Conservation (phyloP, 30 jellyfish, hydroid and myxozoan species). For the Turritopsis rubra region DNA sequence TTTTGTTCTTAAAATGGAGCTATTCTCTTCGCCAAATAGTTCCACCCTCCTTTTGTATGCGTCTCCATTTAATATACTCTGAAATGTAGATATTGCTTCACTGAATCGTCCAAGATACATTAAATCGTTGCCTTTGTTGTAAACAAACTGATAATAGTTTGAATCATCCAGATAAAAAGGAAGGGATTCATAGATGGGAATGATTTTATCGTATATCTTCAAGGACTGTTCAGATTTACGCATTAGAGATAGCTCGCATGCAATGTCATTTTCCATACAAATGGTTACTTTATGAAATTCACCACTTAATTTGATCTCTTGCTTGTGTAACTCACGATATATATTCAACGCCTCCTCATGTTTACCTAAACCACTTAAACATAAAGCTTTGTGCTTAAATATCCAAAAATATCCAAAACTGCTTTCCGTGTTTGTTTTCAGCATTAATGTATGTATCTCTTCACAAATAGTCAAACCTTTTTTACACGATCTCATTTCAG, state of each 20-base stretch:
- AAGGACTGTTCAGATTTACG: background rate
- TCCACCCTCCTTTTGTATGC: background rate
- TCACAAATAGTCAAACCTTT: background rate
- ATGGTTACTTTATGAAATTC: background rate
- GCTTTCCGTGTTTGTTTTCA: background rate
- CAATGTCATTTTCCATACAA: background rate
- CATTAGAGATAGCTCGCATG: background rate
- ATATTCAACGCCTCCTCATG: background rate
- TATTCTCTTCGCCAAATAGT: background rate
- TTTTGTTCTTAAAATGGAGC: background rate
- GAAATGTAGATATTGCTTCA: background rate
- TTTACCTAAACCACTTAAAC: background rate
- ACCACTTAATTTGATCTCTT: background rate
- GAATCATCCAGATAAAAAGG: background rate
- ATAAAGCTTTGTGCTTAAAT: background rate
- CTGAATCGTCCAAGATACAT: background rate
- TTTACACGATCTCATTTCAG: background rate
- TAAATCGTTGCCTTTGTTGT: slow-evolving; percentile 1
- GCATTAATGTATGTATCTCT: background rate
- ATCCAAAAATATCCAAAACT: background rate
- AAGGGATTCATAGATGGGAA: background rate
- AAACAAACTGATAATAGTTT: background rate
- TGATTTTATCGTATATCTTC: background rate
- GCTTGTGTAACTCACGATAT: background rate
- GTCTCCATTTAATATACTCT: background rate